Evolutionary conservation across 2,888 invertebrate genomes (phyloP), one percentile per base, ranked within the genome.

Genomic region (Ecliptopera silaceata): DNA sequence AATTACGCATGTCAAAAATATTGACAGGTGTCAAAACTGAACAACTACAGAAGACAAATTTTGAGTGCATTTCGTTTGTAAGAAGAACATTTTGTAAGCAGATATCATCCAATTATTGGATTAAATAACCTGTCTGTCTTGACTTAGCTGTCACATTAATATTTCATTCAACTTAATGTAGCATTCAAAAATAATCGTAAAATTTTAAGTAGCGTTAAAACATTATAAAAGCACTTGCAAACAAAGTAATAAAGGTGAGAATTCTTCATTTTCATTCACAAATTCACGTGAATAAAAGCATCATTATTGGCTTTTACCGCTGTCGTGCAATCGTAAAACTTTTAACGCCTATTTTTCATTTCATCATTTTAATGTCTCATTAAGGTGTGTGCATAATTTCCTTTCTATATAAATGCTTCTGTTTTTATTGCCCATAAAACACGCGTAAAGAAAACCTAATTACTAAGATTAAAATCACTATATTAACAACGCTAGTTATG

Each of bases 221-320:
- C 61, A 63, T 59, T 63, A 26, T 26, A 45, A 57, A 59, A 45
- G n/a, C 15, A 15, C 56, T 47, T 56, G 54, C 53, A 55, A 69
- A 75, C 75, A 74, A 75, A 69, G 71, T 71, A 74, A 69, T 75
- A 78, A 77, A 79, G 75, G 75, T 77, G 72, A 73, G 64, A 67
- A 76, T 36, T 3, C 36, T 8, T 36, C 36, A 15, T 15, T 36
- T 36, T 36, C 36, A 36, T 36, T 36, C 36, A 36, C 36, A 36
- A 36, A 36, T 15, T 36, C 36, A 36, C n/a, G 79, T 39, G 79
- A 80, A 51, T 61, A 57, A 60, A 63, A 58, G 29, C 43, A 55
- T 57, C 52, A 58, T 64, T 66, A 63, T 58, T 58, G 56, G 54
- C 50, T 58, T 54, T 64, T 52, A 63, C 50, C 54, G 56, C 63